Base-by-base conservation (phyloP, 2,888 invertebrate species). In the Agriopis aurantiaria region DNA sequence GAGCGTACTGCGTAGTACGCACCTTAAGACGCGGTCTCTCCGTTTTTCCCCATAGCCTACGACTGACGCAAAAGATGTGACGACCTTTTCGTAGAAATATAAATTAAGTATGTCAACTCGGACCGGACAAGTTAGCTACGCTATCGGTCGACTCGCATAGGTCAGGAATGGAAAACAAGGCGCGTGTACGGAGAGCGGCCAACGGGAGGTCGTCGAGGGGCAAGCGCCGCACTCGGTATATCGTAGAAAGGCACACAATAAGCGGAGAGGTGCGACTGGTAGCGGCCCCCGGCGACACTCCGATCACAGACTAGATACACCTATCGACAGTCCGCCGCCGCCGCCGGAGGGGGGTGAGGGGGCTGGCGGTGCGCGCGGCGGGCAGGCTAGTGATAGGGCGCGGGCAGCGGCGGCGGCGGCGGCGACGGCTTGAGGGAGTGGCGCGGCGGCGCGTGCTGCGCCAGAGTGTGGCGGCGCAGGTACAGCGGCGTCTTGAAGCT, bases 401-500 rank as follows among this genome's bases (percentile, higher is more conserved):
- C 72, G 75, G 76, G 73, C 83, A 78, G 80, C 74, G 83, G 80
- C 77, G 75, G 78, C 69, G 74, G 76, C 80, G 74, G 78, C 75
- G 75, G 78, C 82, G 84, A 85, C 85, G 87, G 85, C 76, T 80
- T 84, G 84, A 81, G 84, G 81, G 79, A 82, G 83, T 73, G 78
- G 81, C 83, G 85, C 81, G 88, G 88, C 95, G 85, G 81, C 82
- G 90, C 88, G 91, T 96, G 96, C 82, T 96, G 96, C 91, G 96
- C 96, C 82, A 96, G 95, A 89, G 96, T 96, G 94, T 96, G 96
- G 87, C 96, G 96, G 87, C 96, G 96, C 87, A 96, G 95, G 91
- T 97, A 96, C 88, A 96, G 96, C 91, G 96, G 96, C 83, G 96
- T 96, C 95, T 96, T 96, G 95, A 96, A 96, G 89, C 95, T 95